Conservation (phyloP, 2,888 invertebrate species). For the Zele albiditarsus region DNA sequence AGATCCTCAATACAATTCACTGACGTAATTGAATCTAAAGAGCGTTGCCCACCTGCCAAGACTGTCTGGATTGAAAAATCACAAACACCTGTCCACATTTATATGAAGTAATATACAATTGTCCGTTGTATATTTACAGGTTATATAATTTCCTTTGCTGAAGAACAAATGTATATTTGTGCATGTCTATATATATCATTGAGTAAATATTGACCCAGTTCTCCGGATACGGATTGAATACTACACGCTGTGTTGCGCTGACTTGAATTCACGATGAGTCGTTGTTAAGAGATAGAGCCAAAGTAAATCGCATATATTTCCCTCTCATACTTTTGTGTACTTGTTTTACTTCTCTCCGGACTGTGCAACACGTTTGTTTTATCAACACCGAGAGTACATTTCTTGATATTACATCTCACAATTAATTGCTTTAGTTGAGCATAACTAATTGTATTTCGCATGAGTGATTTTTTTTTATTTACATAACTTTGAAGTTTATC, state of each 20-base stretch:
- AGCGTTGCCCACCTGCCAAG: no score
- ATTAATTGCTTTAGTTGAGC: no score
- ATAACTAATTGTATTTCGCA: neutral
- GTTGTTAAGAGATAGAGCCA: slow-evolving; percentile 1
- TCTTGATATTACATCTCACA: no score
- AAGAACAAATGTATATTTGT: neutral
- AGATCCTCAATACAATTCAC: no score
- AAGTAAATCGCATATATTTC: slow-evolving; percentile 4
- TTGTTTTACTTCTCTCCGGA: neutral
- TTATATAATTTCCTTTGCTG: neutral
- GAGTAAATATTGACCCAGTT: slow-evolving; percentile 47
- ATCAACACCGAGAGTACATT: no score
- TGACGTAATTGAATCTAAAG: no score
- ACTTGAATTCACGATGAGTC: slow-evolving; percentile 41
- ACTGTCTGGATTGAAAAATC: no score
- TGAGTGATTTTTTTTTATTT: neutral
- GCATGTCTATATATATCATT: slow-evolving; percentile 17
- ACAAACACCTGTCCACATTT: no score
- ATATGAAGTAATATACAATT: neutral
- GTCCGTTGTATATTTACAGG: neutral
- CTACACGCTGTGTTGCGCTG: slow-evolving; percentile 37
- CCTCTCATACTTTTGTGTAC: neutral
- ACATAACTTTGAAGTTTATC: neutral
- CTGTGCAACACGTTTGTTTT: no score
- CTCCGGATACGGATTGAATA: slow-evolving; percentile 36